Base-by-base conservation (phyloP, 2,888 invertebrate genomes). In the Drosophila testacea region DNA sequence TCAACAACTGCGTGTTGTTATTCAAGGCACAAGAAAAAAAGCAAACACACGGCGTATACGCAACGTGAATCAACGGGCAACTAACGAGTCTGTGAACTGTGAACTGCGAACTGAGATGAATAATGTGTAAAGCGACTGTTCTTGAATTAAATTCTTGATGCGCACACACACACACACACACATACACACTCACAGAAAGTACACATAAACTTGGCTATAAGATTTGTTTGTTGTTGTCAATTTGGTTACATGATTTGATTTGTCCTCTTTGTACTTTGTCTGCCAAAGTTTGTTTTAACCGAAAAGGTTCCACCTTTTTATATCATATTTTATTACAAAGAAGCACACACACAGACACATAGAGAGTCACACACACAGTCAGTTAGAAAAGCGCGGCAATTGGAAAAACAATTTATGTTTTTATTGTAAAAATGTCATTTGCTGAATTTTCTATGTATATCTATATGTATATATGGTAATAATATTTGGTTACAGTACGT, bases 401-500 rank as follows among this genome's bases (percentile, higher is more conserved):
- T 41, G 34, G 11, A 41, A 46, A 56, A 57, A 47, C 41, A 59
- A 52, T 36, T 57, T 69, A 61, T 13, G 6, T 50, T 57, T 36
- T 68, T 55, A 32, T 77, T 6, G 52, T 39, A 46, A 38, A 62
- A 68, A 65, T 55, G 56, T 34, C 34, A 56, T 52, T 74, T 52
- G 54, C 22, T 52, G 51, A 60, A 50, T 38, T 16, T 11, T 54
- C 9, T 7, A 34, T 55, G 16, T 55, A 27, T 70, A 1, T 54
- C 3, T 55, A n/a, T 39, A 36, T 63, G 9, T 44, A 10, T 38
- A 9, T 59, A 60, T 47, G 30, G 39, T 57, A 66, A 64, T 22
- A 59, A 64, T 66, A 76, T 73, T 73, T 55, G 59, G 73, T 80
- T 90, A 89, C 90, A 84, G 84, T 91, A 92, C 92, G 89, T 91